Evolutionary conservation across 2,797 vertebrate genomes (phyloP).

Genomic region (Girardinus metallicus): DNA sequence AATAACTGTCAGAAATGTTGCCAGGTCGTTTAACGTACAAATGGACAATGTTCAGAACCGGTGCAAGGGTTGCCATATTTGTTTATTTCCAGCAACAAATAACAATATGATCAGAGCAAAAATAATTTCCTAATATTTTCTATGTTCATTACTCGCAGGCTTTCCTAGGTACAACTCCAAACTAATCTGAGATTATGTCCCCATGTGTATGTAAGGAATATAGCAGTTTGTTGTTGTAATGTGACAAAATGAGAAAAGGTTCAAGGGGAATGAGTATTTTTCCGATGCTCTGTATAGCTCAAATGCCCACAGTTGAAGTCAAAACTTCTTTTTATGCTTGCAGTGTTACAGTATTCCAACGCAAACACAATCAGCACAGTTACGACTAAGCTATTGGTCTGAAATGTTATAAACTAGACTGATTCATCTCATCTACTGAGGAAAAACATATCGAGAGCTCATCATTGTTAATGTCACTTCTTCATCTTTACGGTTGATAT

Average conservation of each 20-base stretch:
- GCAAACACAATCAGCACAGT: conserved; percentile 7
- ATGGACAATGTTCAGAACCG: background rate
- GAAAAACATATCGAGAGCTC: conserved; percentile 19
- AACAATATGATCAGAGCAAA: background rate
- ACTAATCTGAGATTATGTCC: background rate
- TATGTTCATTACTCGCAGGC: background rate
- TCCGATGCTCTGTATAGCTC: background rate
- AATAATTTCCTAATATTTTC: background rate
- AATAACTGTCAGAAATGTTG: conserved; percentile 25
- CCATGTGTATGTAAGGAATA: too few relatives aligned
- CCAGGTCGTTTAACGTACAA: conserved; percentile 2
- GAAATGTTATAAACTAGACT: conserved; percentile 37
- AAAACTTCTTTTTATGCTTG: background rate
- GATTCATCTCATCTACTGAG: conserved; percentile 8
- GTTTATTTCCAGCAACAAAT: conserved; percentile 14
- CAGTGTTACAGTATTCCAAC: conserved; percentile 1
- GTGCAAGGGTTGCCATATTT: conserved; percentile 4
- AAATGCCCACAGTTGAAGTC: background rate
- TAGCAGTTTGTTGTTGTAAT: background rate
- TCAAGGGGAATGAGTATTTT: background rate
- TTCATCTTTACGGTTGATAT: conserved; percentile 59
- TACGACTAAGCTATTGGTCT: conserved; percentile 30
- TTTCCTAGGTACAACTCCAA: background rate
- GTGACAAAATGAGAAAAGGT: background rate
- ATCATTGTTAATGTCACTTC: conserved; percentile 68